A percentile compares a stretch with the other conserved stretches of the same genome.
phyloP scores from a whole-genome alignment of 2,797 vertebrate genomes.

The Cuniculus paca region DNA sequence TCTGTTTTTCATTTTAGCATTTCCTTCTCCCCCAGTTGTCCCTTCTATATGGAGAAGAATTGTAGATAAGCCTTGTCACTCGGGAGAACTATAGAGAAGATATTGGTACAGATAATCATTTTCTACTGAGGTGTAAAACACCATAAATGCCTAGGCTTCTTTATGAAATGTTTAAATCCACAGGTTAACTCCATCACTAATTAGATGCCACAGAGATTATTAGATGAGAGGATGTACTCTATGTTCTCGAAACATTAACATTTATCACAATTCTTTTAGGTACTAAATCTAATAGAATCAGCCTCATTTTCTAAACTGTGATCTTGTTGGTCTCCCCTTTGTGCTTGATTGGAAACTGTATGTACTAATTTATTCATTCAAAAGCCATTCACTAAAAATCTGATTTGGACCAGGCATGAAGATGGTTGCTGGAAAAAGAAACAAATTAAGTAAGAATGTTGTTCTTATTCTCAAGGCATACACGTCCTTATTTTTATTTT shows the following conservation, averaged over 20 bases:
- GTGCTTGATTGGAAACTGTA: not conserved
- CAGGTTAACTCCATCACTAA: not conserved
- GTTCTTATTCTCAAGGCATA: constrained; percentile 53
- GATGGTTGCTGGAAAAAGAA: constrained; percentile 44
- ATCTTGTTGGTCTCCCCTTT: not conserved
- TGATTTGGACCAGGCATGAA: constrained; percentile 29
- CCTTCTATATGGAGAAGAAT: not conserved
- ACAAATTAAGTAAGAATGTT: constrained; percentile 17
- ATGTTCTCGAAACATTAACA: not conserved
- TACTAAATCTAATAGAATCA: not conserved
- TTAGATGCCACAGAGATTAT: not conserved
- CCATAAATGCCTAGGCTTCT: not conserved
- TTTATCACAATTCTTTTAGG: not conserved
- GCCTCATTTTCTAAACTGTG: constrained; percentile 20
- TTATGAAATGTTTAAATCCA: not conserved
- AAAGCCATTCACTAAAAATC: not conserved
- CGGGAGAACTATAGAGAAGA: not conserved
- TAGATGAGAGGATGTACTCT: not conserved
- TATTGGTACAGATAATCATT: not conserved
- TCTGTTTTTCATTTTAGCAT: not conserved
- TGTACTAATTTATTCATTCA: not conserved
- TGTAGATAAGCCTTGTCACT: not conserved
- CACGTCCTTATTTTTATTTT: constrained; percentile 60
- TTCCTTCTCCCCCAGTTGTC: not conserved
- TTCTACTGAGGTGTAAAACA: not conserved